Evolutionary conservation across 1,140 invertebrate genomes (phyloP), one percentile per base, ranked within the genome.

Genomic region (Cydia pomonella): DNA sequence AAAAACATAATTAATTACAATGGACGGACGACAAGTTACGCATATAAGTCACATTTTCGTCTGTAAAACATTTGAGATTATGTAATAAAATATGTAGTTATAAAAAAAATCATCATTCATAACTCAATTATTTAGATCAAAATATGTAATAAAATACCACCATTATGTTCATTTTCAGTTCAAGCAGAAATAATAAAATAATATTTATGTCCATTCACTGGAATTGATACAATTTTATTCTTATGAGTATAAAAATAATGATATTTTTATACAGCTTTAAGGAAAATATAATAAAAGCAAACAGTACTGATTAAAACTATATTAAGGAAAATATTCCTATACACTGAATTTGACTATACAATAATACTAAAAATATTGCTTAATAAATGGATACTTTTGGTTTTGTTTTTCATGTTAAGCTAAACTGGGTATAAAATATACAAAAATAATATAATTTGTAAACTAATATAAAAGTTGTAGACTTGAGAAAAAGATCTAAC

Each of bases 1-100:
- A 73, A 73, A 73, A 33, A n/a, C 18, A 73, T 2, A 73, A 41
- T 9, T 59, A 18, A 50, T 23, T 72, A n/a, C n/a, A 38, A 16
- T 72, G 38, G 44, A 44, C 71, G 44, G 44, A 72, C 41, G 23
- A 33, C 64, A 69, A 69, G 25, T 29, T 69, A n/a, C 33, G 41
- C 41, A 29, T 29, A 63, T 66, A 29, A 59, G 53, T 59, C 53
- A 23, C 53, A 23, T 59, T 69, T 69, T 69, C 64, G 33, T 69
- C 25, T 33, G 33, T n/a, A 66, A 66, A 12, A 18, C 25, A 69
- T 29, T 27, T 66, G 63, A 66, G 63, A 66, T 29, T 25, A 25
- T 29, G 63, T 66, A 66, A 38, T 9, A 33, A 10, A 27, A 53
- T 53, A 53, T 53, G n/a, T 53, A 53, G n/a, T n/a, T 53, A 53